Evolutionary conservation across 2,888 invertebrate species (phyloP).

Genomic region (Malacosoma neustria): DNA sequence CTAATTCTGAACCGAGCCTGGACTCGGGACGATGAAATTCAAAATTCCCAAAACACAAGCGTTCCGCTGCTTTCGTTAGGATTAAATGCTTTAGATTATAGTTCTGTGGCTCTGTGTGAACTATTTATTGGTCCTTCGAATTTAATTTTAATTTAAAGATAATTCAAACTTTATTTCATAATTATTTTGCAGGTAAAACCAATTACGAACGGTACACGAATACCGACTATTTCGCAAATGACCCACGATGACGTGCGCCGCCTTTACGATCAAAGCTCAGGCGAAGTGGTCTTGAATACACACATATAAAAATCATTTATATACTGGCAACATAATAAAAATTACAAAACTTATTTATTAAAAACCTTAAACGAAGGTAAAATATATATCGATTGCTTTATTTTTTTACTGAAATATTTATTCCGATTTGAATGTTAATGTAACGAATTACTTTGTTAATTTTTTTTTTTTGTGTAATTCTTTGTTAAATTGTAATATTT

Average conservation of each 20-base stretch:
- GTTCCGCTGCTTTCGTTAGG: too few species aligned
- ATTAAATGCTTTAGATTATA: too few species aligned
- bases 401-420: too few species aligned
- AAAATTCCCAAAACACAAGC: too few species aligned
- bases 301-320: slow-evolving; percentile 39
- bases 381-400: too few species aligned
- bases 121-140: background rate
- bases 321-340: background rate
- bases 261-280: slow-evolving; percentile 53
- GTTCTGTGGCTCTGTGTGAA: background rate
- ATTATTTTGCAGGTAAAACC: slow-evolving; percentile 45
- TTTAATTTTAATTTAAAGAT: background rate
- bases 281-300: slow-evolving; percentile 45
- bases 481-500: too few species aligned
- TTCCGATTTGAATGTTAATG: too few species aligned
- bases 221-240: slow-evolving; percentile 56
- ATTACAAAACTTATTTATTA: slow-evolving; percentile 7
- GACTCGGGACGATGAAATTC: too few species aligned
- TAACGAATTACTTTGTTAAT: too few species aligned
- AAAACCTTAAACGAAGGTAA: too few species aligned
- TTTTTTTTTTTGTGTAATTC: too few species aligned
- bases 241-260: slow-evolving; percentile 55
- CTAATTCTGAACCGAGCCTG: too few species aligned
- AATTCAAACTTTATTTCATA: background rate
- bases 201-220: slow-evolving; percentile 33